Evolutionary conservation across 2,113 vertebrate genomes (phyloP).

Genomic region (Brevimyrus niger): DNA sequence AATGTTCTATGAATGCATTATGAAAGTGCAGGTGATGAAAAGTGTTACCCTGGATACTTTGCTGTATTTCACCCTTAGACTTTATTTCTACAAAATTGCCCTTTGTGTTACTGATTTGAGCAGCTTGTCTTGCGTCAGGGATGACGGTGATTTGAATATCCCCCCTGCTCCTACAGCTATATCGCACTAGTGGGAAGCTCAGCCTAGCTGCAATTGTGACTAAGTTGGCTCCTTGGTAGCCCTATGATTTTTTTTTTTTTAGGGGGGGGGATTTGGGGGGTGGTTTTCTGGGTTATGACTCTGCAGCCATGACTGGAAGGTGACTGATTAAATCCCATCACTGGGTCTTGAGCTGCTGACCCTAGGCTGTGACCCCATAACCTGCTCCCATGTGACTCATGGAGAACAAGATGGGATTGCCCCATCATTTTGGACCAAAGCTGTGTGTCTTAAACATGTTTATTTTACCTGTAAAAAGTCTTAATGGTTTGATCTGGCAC

Average conservation of each 20-base stretch:
- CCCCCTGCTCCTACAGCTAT: not conserved
- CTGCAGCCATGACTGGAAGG: too few species aligned
- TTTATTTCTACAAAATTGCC: not conserved
- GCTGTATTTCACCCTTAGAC: not conserved
- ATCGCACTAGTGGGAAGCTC: too few species aligned
- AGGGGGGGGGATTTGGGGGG: too few species aligned
- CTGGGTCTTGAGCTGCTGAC: not conserved
- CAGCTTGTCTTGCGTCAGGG: not conserved
- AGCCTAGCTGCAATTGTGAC: too few species aligned
- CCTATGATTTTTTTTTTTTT: too few species aligned
- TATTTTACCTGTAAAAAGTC: not conserved
- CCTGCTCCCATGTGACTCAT: too few species aligned
- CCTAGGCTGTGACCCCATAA: not conserved
- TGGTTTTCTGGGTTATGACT: too few species aligned
- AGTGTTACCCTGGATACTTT: not conserved
- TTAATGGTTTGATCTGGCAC: not conserved
- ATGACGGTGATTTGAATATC: not conserved
- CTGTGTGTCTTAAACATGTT: not conserved
- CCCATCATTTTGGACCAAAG: not conserved
- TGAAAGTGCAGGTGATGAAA: too few species aligned
- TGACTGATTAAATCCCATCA: too few species aligned
- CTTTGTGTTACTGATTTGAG: not conserved
- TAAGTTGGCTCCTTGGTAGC: too few species aligned
- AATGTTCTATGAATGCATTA: too few species aligned
- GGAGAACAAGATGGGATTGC: not conserved